Conservation (phyloP, 2,113 vertebrate genomes). For the Pipra filicauda region DNA sequence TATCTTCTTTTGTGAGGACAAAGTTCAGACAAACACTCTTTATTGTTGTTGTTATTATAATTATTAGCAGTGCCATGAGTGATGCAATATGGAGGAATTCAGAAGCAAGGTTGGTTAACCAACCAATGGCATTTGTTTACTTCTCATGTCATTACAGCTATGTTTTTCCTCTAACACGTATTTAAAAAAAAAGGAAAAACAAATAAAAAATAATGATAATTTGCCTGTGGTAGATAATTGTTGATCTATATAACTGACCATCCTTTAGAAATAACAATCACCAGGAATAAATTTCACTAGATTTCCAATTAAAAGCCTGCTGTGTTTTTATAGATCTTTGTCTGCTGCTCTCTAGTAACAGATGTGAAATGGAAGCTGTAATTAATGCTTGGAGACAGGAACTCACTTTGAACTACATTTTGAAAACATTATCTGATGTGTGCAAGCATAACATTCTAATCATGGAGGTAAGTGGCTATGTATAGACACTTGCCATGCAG, state of each 20-base stretch:
- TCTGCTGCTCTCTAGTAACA: constrained; percentile 52
- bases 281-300: constrained; percentile 34
- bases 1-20: neutral
- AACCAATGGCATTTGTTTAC: neutral
- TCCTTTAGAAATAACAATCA: neutral
- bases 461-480: neutral
- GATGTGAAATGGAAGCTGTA: constrained; percentile 52
- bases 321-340: constrained; percentile 56
- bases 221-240: neutral
- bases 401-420: constrained; percentile 20
- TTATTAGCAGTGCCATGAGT: neutral
- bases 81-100: neutral
- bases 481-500: neutral
- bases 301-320: constrained; percentile 49
- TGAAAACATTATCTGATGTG: constrained; percentile 45
- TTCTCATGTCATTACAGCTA: neutral
- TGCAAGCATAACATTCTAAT: constrained; percentile 16
- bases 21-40: neutral
- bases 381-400: constrained; percentile 56
- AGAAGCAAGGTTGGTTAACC: neutral
- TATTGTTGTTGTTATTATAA: neutral
- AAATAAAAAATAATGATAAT: neutral
- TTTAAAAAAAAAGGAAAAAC: neutral
- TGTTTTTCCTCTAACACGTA: neutral
- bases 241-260: constrained; percentile 15